A percentile compares a stretch with the other conserved stretches of the same genome.
Evolutionary conservation across 2,113 vertebrate genomes (phyloP).

Genomic region (Corythornis vintsioides): DNA sequence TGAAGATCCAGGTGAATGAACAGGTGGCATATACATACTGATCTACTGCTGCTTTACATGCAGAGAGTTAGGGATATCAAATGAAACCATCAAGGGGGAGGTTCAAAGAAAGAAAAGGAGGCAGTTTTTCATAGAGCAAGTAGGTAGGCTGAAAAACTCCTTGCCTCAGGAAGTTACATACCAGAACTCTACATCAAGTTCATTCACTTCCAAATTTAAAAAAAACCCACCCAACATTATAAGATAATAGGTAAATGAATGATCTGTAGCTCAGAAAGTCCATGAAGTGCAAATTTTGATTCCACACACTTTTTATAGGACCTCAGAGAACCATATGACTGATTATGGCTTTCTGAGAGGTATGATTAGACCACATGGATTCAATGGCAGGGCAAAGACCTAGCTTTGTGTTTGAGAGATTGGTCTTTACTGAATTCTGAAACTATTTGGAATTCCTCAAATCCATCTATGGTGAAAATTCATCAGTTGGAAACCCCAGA

Average conservation of each 20-base stretch:
- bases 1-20: not conserved
- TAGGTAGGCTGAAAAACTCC: not conserved
- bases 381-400: not conserved
- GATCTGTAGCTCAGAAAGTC: not conserved
- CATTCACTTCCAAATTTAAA: not conserved
- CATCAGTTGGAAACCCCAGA: not conserved
- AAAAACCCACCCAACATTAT: not conserved
- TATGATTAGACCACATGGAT: not conserved
- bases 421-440: not conserved
- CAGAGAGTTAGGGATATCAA: not conserved
- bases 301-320: not conserved
- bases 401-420: not conserved
- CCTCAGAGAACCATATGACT: not conserved
- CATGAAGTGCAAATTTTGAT: not conserved
- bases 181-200: not conserved
- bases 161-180: not conserved
- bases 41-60: not conserved
- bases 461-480: not conserved
- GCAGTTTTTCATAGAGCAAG: not conserved
- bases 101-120: not conserved
- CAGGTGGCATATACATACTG: not conserved
- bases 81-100: not conserved
- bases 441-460: not conserved
- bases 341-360: not conserved
- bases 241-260: not conserved